phyloP scores from a whole-genome alignment of 2,797 vertebrate genomes.

The Heterohyrax brucei region DNA sequence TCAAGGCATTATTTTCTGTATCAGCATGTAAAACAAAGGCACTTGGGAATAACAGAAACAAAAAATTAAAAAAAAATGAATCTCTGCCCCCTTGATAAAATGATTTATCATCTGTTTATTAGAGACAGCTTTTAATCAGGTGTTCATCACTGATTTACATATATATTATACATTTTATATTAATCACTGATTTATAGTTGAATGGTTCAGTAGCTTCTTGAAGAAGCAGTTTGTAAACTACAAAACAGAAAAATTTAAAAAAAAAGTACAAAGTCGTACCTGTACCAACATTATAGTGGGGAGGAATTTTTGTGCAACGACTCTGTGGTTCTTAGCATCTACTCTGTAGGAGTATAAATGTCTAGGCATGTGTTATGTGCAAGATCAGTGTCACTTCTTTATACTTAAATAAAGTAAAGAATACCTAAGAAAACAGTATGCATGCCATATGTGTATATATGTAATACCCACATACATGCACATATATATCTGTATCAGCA shows the following conservation, averaged over 20 bases:
- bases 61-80: conserved; percentile 27
- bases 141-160: background rate
- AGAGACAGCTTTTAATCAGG: conserved; percentile 9
- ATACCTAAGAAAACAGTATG: background rate
- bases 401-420: conserved; percentile 23
- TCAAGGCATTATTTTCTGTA: background rate
- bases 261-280: background rate
- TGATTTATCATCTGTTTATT: conserved; percentile 29
- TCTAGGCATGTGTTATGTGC: background rate
- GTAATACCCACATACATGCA: background rate
- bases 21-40: conserved; percentile 6
- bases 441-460: background rate
- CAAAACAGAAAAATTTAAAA: background rate
- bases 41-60: conserved; percentile 8
- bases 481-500: no score
- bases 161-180: background rate
- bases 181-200: conserved; percentile 14
- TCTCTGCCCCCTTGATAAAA: background rate
- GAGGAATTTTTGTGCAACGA: background rate
- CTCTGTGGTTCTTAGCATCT: background rate
- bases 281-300: background rate
- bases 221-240: background rate
- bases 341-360: background rate
- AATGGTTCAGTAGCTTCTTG: background rate
- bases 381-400: background rate